phyloP scores from a whole-genome alignment of 23 tunicate species.

The Trididemnum clinides region DNA sequence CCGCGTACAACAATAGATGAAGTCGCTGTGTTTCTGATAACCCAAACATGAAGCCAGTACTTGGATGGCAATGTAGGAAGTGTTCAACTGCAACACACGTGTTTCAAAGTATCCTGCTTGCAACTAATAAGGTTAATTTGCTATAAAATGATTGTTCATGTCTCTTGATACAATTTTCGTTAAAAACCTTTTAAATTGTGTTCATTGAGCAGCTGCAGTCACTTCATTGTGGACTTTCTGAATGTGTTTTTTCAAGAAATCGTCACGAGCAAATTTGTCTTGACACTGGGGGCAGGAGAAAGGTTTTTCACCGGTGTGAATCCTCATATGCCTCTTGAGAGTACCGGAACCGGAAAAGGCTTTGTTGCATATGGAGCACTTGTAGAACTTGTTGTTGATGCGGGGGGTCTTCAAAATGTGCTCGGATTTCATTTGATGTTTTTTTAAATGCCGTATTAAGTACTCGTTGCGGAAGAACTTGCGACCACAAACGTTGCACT shows the following conservation, averaged over 20 bases:
- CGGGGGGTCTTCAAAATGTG: neutral
- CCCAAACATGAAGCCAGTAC: too few relatives aligned
- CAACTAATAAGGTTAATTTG: too few relatives aligned
- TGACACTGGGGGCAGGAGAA: neutral
- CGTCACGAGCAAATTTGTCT: neutral
- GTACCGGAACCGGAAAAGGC: neutral
- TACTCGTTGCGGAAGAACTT: conserved; percentile 17
- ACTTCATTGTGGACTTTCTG: conserved; percentile 17
- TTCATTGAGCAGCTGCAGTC: too few relatives aligned
- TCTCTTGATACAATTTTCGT: too few relatives aligned
- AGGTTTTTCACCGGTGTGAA: conserved; percentile 10
- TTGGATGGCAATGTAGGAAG: too few relatives aligned
- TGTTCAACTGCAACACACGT: too few relatives aligned
- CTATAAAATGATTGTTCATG: too few relatives aligned
- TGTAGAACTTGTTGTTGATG: neutral
- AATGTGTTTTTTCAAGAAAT: conserved; percentile 5
- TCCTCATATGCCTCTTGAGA: conserved; percentile 10
- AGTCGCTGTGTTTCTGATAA: too few relatives aligned
- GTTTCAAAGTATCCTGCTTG: too few relatives aligned
- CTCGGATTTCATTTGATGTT: neutral
- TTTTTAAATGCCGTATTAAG: conserved; percentile 14
- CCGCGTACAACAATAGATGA: too few relatives aligned
- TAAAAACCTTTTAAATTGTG: too few relatives aligned
- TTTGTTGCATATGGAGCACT: neutral
- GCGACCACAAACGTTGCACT: conserved; percentile 9